These are phyloP conservation scores for Tinea semifulvella DNA, from an alignment of 2,888 invertebrate species.

Conservation along the genomic window DNA sequence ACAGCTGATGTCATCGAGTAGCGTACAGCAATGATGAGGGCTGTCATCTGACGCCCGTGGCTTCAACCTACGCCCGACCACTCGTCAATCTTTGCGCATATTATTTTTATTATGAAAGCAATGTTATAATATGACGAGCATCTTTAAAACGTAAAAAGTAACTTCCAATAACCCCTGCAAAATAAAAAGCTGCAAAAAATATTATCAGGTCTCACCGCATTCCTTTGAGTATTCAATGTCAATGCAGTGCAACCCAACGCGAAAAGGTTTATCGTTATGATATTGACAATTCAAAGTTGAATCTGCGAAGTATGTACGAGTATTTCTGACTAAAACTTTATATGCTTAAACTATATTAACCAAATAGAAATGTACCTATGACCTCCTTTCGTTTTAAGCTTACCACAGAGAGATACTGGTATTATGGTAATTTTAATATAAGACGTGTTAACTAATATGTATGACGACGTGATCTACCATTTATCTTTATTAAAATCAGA, in stretches of 20 bases:
- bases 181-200: not conserved
- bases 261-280: not conserved
- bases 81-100: conserved; percentile 7
- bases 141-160: not conserved
- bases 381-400: conserved; percentile 9
- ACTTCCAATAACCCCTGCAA: conserved; percentile 1
- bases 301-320: not conserved
- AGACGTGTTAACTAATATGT: conserved; percentile 9
- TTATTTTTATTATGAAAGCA: conserved; percentile 1
- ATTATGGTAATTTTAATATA: conserved; percentile 14
- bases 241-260: not conserved
- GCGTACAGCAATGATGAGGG: conserved; percentile 3
- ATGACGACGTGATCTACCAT: conserved; percentile 32
- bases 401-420: conserved; percentile 10
- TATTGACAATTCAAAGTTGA: not conserved
- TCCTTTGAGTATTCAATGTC: not conserved
- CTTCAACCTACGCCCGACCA: not conserved
- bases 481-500: conserved; percentile 44
- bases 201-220: conserved; percentile 5
- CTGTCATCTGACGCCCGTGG: conserved; percentile 9
- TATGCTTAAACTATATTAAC: not conserved
- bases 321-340: not conserved
- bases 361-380: not conserved
- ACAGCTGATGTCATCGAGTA: conserved; percentile 11
- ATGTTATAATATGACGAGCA: conserved; percentile 1